Conservation (phyloP, 1,140 invertebrate species). For the Drosophila tani region DNA sequence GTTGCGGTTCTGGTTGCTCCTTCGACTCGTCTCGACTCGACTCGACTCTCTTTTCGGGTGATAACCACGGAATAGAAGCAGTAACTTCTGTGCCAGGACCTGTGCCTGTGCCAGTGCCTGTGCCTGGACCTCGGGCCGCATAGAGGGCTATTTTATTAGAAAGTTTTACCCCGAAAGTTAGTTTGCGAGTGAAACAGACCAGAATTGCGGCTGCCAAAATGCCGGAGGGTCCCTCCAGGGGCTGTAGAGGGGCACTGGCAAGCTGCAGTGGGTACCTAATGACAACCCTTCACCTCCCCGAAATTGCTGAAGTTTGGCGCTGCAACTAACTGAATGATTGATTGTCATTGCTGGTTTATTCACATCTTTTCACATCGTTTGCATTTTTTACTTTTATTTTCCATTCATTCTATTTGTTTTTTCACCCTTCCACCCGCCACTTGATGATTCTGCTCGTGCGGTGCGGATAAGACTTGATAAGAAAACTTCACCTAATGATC, state of each 20-base stretch:
- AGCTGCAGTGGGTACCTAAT: constrained; percentile 20
- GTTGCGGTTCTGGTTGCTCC: constrained; percentile 66
- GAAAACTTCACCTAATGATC: constrained; percentile 57
- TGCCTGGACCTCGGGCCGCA: constrained; percentile 38
- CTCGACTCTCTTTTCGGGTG: constrained; percentile 32
- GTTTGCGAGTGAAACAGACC: constrained; percentile 71
- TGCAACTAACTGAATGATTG: constrained; percentile 74
- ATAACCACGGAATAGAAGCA: constrained; percentile 32
- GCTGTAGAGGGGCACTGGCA: constrained; percentile 49
- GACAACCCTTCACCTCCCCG: constrained; percentile 24
- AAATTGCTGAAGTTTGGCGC: constrained; percentile 70
- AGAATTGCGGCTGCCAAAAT: constrained; percentile 68
- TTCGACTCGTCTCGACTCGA: constrained; percentile 29
- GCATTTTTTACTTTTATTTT: constrained; percentile 41
- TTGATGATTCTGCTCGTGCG: constrained; percentile 38
- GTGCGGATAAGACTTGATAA: constrained; percentile 52
- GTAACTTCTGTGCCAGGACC: constrained; percentile 26
- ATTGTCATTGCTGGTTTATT: constrained; percentile 75
- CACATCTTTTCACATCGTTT: constrained; percentile 59
- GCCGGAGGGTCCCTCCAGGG: constrained; percentile 38
- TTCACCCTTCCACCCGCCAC: constrained; percentile 19
- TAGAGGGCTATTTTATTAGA: constrained; percentile 79
- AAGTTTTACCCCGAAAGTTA: constrained; percentile 74
- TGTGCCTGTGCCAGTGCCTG: background rate
- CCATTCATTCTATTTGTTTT: constrained; percentile 26